Conservation (phyloP, 2,797 vertebrate species). For the Okamejei kenojei region DNA sequence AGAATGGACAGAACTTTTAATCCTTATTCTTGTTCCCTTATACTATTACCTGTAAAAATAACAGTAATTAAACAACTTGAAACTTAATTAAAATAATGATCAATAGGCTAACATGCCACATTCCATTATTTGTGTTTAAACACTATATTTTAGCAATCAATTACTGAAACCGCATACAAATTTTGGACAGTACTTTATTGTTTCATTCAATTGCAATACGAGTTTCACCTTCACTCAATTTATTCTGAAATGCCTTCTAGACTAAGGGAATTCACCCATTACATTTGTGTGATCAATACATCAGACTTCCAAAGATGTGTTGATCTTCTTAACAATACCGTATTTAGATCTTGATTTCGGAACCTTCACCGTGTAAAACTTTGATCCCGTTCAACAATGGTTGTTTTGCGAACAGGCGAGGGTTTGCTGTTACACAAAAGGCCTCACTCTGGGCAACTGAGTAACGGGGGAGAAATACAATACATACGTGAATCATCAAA, state of each 20-base stretch:
- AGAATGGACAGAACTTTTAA: not conserved
- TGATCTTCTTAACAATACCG: not conserved
- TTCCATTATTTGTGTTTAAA: not conserved
- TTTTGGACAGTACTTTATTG: not conserved
- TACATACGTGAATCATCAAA: not conserved
- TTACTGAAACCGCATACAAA: not conserved
- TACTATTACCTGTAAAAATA: not conserved
- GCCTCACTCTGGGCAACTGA: not conserved
- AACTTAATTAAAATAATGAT: not conserved
- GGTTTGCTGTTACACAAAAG: not conserved
- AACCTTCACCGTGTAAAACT: not conserved
- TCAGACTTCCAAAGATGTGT: not conserved
- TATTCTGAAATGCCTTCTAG: not conserved
- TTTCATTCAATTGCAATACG: not conserved
- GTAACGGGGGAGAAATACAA: not conserved
- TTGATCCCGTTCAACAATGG: not conserved
- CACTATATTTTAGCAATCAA: not conserved
- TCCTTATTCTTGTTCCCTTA: not conserved
- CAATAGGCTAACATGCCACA: not conserved
- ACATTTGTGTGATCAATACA: not conserved
- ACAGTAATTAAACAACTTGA: not conserved
- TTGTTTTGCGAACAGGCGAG: not conserved
- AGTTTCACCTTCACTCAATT: conserved; percentile 5
- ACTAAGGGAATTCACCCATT: not conserved
- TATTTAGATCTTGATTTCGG: not conserved